Base-by-base conservation (phyloP, 2,797 vertebrate species). In the Falco concolor region DNA sequence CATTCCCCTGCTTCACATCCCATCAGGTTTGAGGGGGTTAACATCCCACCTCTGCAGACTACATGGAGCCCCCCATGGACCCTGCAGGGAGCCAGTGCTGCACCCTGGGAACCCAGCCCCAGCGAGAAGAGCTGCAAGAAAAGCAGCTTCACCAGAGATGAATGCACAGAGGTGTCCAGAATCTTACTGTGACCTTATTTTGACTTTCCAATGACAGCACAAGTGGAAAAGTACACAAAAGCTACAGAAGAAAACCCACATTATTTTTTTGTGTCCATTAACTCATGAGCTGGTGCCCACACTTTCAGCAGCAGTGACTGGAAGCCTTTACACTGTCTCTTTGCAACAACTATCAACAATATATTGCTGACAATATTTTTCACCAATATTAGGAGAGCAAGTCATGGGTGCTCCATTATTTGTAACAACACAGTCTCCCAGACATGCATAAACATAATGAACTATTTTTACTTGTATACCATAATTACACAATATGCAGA, bases 1-100 rank as follows among this genome's bases (percentile, higher is more conserved):
- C 60, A 4, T 1, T 5, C n/a, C 61, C 80, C 25, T 0, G 1
- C 47, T 27, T 8, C 2, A 2, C 49, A 45, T 6, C 60, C 68
- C 8, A 3, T 0, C 12, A 5, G 9, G 24, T 4, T 22, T 12
- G 14, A 34, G 57, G 60, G n/a, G 17, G 38, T 8, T 10, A n/a
- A 13, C 13, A 38, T 2, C 63, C 44, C 47, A 19, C 1, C 52
- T 25, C 79, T 2, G 12, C 11, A 18, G 57, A 10, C 0, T 15
- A 7, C 6, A 3, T 11, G 2, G 9, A 53, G 49, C 49, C 14
- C 1, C 10, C 1, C 0, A 1, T 2, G 3, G 2, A 7, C 23
- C 9, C 34, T 9, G 0, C 1, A 0, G 17, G 36, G 54, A 25
- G 40, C 20, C 56, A 45, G 6, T 12, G 1, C 28, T 11, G 28